Evolutionary conservation across 2,113 vertebrate species (phyloP), one percentile per base, ranked within the genome.

Genomic region (Platysteira castanea): DNA sequence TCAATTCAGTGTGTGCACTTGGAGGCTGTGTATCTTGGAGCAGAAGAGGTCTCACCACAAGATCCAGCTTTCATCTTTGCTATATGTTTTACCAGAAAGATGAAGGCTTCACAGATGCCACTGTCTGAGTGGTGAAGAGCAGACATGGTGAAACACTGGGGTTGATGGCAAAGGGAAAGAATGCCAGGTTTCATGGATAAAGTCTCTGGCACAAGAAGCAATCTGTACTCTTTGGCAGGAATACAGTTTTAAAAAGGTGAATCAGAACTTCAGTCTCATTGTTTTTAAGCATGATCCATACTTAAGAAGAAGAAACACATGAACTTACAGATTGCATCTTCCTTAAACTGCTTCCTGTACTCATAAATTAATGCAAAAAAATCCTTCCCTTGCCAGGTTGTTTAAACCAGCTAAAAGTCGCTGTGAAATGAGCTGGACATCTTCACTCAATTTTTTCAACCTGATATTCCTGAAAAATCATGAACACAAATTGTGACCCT

Each of bases 301-400:
- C 41, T 85, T 65, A 80, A 79, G 41, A 90, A 90, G 91, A 96
- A 92, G 79, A 94, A 91, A 86, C 78, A 90, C 60, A 56, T 76
- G 86, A 96, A 92, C 54, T 74, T 63, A 46, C 41, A 73, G 47
- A 75, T 96, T 94, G 37, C 79, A 90, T 93, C 71, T 94, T 92
- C 83, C 85, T 77, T 93, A 84, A 86, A 90, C 79, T 70, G 54
- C 46, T 94, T 97, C 71, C 92, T 90, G 46, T 84, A 54, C 46
- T 92, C 53, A 47, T 42, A 73, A 90, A 84, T 65, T 35, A 80
- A 47, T 47, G 26, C 37, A 31, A 85, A 91, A 91, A 87, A 80
- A 44, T 46, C 10, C 9, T 91, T 76, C 83, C 54, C 54, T 70
- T 90, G 50, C 63, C 78, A 70, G 9, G 12, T 46, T 83, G 13